Evolutionary conservation across 2,113 vertebrate genomes (phyloP), one percentile per base, ranked within the genome.

Genomic region (Oreochromis niloticus): DNA sequence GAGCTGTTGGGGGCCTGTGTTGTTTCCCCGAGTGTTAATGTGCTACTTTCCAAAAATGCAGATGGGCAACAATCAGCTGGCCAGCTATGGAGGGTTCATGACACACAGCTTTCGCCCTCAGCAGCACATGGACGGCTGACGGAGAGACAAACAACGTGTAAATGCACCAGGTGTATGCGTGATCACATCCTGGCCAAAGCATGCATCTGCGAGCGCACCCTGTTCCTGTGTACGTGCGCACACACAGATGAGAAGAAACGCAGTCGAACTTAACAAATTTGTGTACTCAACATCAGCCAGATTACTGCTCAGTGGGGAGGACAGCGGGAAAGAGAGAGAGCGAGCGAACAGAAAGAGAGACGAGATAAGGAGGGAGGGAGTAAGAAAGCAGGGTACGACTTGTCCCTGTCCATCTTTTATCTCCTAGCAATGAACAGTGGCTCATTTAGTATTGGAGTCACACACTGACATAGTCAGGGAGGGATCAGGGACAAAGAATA

Each of bases 61-160:
- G 57, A 85, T 11, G 66, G 79, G 81, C 81, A 85, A 36, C 80
- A 87, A 82, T 84, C 91, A 93, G 90, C 86, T 91, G 90, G 89
- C 80, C 89, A 52, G 22, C 52, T 57, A 50, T 19, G 63, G 66
- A 80, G 86, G 79, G 86, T 88, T 88, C 86, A 89, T 87, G 54
- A 88, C 93, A 87, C 86, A 54, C 84, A 73, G 92, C 91, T 87
- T 84, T 86, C 55, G 83, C 87, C 48, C 80, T 87, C 90, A 85
- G 93, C 93, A 91, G 87, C 90, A 93, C 84, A 82, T 57, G 93
- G 91, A 93, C 50, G 87, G 80, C 88, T 75, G 82, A 78, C 34
- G 46, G 83, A 87, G 92, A 83, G 73, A 78, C 78, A 86, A 84
- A 91, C 83, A 89, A 87, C 59, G 89, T 90, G 84, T 86, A 91